Percentiles rank a stretch among this genome's conserved stretches.
phyloP scores from a whole-genome alignment of 2,888 invertebrate genomes.

The Drosophila subsilvestris region DNA sequence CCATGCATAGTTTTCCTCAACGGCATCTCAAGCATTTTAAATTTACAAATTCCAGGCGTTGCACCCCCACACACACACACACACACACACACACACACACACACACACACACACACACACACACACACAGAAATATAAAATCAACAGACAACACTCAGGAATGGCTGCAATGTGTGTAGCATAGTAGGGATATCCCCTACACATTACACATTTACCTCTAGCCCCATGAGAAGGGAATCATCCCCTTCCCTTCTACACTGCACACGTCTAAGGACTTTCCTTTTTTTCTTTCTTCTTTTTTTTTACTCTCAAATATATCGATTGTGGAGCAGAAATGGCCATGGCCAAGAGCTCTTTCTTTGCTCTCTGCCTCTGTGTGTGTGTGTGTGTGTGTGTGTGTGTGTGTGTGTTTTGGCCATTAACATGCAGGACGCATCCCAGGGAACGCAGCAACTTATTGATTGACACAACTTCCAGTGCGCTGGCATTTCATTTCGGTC shows the following conservation, averaged over 20 bases:
- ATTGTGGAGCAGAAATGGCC: conserved; percentile 7
- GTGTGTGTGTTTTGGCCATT: conserved; percentile 52
- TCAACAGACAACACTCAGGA: conserved; percentile 69
- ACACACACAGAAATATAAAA: conserved; percentile 56
- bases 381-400: no score
- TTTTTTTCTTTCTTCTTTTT: conserved; percentile 11
- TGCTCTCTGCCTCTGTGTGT: neutral
- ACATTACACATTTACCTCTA: conserved; percentile 31
- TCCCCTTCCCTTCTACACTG: no score
- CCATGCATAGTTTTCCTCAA: conserved; percentile 39
- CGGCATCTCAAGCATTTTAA: conserved; percentile 73
- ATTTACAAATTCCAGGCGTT: conserved; percentile 80
- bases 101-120: no score
- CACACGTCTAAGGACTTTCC: conserved; percentile 23
- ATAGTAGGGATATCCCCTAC: conserved; percentile 7
- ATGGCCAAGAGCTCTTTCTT: conserved; percentile 20
- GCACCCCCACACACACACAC: no score
- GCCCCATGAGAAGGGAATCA: conserved; percentile 17
- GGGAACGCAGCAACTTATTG: conserved; percentile 76
- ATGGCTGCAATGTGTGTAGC: conserved; percentile 19
- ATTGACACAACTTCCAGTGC: conserved; percentile 82
- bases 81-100: no score
- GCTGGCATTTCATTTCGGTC: conserved; percentile 53
- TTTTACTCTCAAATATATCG: conserved; percentile 24
- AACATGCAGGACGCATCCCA: conserved; percentile 80